Evolutionary conservation across 2,797 vertebrate species (phyloP).

Genomic region (Enteromius thamalakanensis): DNA sequence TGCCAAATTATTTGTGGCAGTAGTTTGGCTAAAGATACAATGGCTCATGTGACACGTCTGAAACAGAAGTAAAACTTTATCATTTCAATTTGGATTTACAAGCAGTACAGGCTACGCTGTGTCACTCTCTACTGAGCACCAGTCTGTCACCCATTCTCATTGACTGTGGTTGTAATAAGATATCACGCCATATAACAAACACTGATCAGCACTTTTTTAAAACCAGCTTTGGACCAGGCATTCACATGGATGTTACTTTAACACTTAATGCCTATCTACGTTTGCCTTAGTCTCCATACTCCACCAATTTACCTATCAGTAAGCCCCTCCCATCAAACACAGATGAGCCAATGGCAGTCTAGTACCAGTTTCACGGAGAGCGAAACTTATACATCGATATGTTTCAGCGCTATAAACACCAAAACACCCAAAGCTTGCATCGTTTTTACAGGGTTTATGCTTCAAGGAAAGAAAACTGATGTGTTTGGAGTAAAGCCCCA

Average conservation of each 20-base stretch:
- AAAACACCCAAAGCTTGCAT: too few species aligned
- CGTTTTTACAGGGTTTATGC: too few species aligned
- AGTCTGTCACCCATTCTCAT: neutral
- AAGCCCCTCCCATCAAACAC: too few species aligned
- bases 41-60: constrained; percentile 14
- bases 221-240: neutral
- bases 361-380: too few species aligned
- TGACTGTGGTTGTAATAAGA: neutral
- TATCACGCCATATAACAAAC: neutral
- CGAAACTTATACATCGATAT: too few species aligned
- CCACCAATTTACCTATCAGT: too few species aligned
- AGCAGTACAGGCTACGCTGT: neutral
- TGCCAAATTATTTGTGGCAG: constrained; percentile 31
- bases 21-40: constrained; percentile 28
- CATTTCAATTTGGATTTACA: constrained; percentile 29
- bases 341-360: too few species aligned
- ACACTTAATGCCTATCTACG: neutral
- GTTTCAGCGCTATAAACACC: too few species aligned
- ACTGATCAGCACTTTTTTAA: neutral
- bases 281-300: neutral
- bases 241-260: neutral
- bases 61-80: constrained; percentile 28
- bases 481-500: too few species aligned
- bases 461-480: too few species aligned
- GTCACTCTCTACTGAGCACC: neutral